Conservation (phyloP, 2,888 invertebrate genomes). For the Lymantria monacha region DNA sequence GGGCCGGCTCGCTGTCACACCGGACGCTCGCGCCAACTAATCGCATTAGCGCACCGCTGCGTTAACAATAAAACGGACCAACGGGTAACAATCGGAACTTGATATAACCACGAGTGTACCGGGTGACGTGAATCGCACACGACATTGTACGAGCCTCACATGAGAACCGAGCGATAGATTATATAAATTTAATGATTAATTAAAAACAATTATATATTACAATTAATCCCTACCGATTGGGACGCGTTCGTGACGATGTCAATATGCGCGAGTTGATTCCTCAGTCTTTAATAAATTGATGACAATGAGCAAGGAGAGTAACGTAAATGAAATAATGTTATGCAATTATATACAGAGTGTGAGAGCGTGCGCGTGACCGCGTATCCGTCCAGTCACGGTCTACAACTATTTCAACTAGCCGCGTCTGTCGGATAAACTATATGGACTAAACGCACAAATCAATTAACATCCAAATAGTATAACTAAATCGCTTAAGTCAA, state of each 20-base stretch:
- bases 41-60: constrained; percentile 1
- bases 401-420: too few species aligned
- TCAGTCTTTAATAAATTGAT: constrained; percentile 82
- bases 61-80: not conserved
- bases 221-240: constrained; percentile 64
- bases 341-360: constrained; percentile 78
- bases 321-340: constrained; percentile 78
- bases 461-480: too few species aligned
- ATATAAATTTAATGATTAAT: constrained; percentile 55
- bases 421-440: too few species aligned
- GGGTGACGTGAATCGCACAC: constrained; percentile 38
- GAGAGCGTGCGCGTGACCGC: constrained; percentile 27
- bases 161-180: constrained; percentile 53
- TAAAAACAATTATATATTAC: constrained; percentile 66
- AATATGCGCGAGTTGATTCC: constrained; percentile 80
- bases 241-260: constrained; percentile 78
- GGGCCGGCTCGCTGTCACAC: constrained; percentile 7
- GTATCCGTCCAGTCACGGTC: not conserved
- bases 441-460: too few species aligned
- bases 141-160: constrained; percentile 43
- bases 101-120: constrained; percentile 39
- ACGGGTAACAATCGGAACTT: constrained; percentile 22
- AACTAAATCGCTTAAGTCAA: too few species aligned
- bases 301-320: constrained; percentile 78
- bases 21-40: constrained; percentile 17